Evolutionary conservation across 1,140 invertebrate species (phyloP).

Genomic region (Asobara japonica): DNA sequence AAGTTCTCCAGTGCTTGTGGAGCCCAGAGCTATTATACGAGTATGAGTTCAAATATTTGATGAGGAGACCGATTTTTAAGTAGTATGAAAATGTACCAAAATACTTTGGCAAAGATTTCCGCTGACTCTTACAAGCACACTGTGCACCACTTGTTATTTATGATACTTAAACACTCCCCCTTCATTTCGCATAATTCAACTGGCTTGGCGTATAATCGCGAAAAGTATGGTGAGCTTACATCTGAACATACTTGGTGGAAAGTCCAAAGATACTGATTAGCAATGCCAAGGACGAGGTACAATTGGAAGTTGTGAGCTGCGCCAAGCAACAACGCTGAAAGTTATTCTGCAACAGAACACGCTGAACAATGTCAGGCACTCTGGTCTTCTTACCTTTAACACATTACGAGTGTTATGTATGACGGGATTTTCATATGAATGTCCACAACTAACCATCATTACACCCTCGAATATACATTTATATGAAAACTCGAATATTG

Average conservation of each 20-base stretch:
- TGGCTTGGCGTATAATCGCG: neutral
- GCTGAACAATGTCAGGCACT: neutral
- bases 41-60: neutral
- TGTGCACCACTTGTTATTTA: neutral
- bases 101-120: neutral
- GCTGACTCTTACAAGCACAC: neutral
- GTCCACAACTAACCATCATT: neutral
- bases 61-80: neutral
- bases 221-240: neutral
- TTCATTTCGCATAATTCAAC: neutral
- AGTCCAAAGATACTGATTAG: neutral
- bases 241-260: neutral
- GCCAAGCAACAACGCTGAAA: neutral
- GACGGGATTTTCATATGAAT: neutral
- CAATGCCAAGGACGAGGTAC: neutral
- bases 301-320: neutral
- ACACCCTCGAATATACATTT: neutral
- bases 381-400: neutral
- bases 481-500: constrained; percentile 26
- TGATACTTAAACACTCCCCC: neutral
- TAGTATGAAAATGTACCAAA: neutral
- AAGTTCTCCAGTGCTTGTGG: neutral
- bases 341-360: neutral
- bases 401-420: neutral
- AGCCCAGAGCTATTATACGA: neutral